phyloP scores from a whole-genome alignment of 1,140 invertebrate genomes.

The Calephelis virginiensis region DNA sequence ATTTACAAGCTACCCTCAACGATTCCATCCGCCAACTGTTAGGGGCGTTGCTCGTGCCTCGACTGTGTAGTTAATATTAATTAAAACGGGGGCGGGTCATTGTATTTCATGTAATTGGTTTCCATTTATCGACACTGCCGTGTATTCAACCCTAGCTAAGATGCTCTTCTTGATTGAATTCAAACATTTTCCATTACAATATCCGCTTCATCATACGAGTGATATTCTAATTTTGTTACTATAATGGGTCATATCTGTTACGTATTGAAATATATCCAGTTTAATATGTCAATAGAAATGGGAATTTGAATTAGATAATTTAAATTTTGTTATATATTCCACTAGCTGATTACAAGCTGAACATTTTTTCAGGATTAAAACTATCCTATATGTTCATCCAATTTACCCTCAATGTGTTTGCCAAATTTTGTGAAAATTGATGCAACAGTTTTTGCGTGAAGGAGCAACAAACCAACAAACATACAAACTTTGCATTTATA shows the following conservation, averaged over 20 bases:
- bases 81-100: constrained; percentile 56
- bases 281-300: no score
- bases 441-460: no score
- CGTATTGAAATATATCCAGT: no score
- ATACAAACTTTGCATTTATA: no score
- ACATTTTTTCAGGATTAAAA: no score
- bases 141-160: constrained; percentile 31
- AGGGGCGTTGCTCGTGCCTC: constrained; percentile 51
- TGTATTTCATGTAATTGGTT: constrained; percentile 60
- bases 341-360: not conserved
- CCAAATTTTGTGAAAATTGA: no score
- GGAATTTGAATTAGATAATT: no score
- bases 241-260: not conserved
- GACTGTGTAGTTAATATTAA: constrained; percentile 67
- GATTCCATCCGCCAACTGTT: constrained; percentile 49
- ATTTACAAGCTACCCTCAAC: constrained; percentile 46
- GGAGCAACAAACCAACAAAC: no score
- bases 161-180: constrained; percentile 25
- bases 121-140: constrained; percentile 43
- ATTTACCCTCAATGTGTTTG: no score
- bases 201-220: constrained; percentile 1
- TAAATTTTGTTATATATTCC: not conserved
- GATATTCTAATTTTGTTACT: constrained; percentile 13
- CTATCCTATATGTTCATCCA: no score
- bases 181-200: constrained; percentile 22